phyloP scores from a whole-genome alignment of 1,140 invertebrate genomes.

The Trichonephila clavipes region DNA sequence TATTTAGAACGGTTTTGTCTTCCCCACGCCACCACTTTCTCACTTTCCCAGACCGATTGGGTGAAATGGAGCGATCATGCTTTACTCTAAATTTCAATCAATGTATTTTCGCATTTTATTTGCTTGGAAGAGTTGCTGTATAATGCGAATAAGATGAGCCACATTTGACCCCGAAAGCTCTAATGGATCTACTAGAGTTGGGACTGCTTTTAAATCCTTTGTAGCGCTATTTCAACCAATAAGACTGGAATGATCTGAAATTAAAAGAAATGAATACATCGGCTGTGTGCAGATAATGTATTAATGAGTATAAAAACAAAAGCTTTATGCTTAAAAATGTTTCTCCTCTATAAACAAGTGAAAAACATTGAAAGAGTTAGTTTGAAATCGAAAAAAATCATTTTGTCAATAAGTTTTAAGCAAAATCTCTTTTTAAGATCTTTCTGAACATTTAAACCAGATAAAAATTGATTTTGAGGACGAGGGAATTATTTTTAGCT shows the following conservation, averaged over 20 bases:
- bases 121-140: conserved; percentile 6
- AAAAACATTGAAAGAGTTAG: not conserved
- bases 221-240: not conserved
- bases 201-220: not conserved
- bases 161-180: conserved; percentile 13
- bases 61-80: conserved; percentile 48
- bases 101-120: conserved; percentile 43
- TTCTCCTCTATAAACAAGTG: not conserved
- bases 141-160: conserved; percentile 40
- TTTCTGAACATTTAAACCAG: no score
- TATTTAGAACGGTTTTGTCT: conserved; percentile 35
- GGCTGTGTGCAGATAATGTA: not conserved
- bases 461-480: no score
- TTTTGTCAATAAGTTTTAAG: no score
- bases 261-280: not conserved
- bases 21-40: not conserved
- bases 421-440: no score
- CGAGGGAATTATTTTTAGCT: no score
- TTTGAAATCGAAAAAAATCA: no score
- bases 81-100: conserved; percentile 47
- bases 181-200: conserved; percentile 21
- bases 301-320: not conserved
- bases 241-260: not conserved
- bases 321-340: not conserved
- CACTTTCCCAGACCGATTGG: conserved; percentile 5